Conservation (phyloP, 2,797 vertebrate genomes). For the Muscicapa striata region DNA sequence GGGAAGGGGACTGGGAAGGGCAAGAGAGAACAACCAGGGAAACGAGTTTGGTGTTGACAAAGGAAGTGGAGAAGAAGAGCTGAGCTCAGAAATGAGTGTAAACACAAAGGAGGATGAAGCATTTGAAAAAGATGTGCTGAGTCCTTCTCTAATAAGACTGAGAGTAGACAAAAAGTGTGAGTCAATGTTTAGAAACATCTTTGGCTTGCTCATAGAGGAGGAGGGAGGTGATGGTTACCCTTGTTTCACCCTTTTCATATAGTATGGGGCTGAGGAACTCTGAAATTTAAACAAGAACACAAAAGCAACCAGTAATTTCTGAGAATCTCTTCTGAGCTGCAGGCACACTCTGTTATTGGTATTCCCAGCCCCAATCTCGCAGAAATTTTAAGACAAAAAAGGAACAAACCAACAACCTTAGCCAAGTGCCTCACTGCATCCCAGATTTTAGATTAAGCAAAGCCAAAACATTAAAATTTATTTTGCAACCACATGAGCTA, state of each 20-base stretch:
- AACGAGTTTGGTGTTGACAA: not conserved
- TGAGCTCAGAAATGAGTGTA: not conserved
- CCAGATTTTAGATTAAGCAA: not conserved
- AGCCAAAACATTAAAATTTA: conserved; percentile 2
- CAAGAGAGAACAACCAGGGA: not conserved
- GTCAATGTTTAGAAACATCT: not conserved
- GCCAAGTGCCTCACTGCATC: not conserved
- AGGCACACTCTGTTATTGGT: not conserved
- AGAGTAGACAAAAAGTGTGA: not conserved
- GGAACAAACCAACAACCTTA: not conserved
- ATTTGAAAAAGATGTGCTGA: not conserved
- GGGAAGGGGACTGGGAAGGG: not conserved
- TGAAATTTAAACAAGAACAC: not conserved
- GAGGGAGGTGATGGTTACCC: not conserved
- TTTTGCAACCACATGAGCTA: not conserved
- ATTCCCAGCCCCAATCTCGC: not conserved
- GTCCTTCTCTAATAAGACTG: not conserved
- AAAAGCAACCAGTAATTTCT: not conserved
- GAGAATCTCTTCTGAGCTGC: not conserved
- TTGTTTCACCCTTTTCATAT: not conserved
- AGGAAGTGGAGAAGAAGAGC: not conserved
- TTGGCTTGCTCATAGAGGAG: not conserved
- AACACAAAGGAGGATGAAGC: not conserved
- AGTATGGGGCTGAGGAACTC: not conserved
- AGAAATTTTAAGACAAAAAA: not conserved